Evolutionary conservation across 2,797 vertebrate species (phyloP), one percentile per base, ranked within the genome.

Genomic region (Sebastes matsubarae): DNA sequence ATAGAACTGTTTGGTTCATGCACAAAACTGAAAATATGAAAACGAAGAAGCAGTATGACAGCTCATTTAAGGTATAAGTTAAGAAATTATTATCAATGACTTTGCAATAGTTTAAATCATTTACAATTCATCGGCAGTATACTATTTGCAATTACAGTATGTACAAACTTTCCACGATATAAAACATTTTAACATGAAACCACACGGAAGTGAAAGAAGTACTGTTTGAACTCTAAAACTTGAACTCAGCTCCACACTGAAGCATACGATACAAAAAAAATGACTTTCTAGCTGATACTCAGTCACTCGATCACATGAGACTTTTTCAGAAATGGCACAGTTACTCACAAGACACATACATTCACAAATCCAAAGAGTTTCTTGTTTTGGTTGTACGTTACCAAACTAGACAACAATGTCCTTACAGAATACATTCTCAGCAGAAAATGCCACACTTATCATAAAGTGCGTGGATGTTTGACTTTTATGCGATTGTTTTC

Each of bases 111-210:
- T 83, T 86, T 46, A 65, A 86, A 89, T 85, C 38, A 87, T 90
- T 90, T 92, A 92, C 88, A 93, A 85, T 86, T 88, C 67, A 76
- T 86, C 67, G 32, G 83, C 86, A 84, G 73, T 78, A 74, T 82
- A 78, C 60, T 87, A 82, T 91, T 90, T 92, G 78, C 80, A 90
- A 75, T 89, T 87, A 89, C 75, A 89, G 70, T 91, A 93, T 93
- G 80, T 93, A 94, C 87, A 94, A 91, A 89, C 80, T 65, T 75
- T 79, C 68, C 87, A 93, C 90, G 1, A 94, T 94, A 94, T 80
- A 92, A 93, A 95, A 91, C 88, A 92, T 88, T 81, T 84, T 22
- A 73, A 91, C 86, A 83, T 79, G 52, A 85, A 89, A 87, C 61
- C 67, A 90, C 84, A 89, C 34, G 55, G 52, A 86, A 82, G 75